Evolutionary conservation across 2,888 invertebrate species (phyloP), one percentile per base, ranked within the genome.

Genomic region (Eudasyphora cyanicolor): DNA sequence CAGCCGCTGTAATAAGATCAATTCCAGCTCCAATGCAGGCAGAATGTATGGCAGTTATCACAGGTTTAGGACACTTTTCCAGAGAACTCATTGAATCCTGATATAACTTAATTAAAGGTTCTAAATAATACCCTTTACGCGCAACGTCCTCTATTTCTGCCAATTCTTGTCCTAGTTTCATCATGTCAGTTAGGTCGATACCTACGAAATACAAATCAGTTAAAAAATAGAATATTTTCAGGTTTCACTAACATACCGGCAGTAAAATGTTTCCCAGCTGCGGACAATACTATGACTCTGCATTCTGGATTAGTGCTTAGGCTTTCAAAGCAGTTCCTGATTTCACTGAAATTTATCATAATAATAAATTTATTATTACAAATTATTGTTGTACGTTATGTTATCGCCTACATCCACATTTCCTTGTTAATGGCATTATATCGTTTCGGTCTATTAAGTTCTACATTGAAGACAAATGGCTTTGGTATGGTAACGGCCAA

Each of bases 21-120:
- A 98, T 94, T 0, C 97, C 99, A 0, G 95, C 99, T 0, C 99
- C 99, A 75, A 99, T 94, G 89, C 99, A 99, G 0, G 95, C 94
- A 76, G 94, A 95, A 92, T 99, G 98, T 0, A 98, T 92, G 0
- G 98, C 97, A 6, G 95, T 94, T 76, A 99, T 95, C 0, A 99
- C 96, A 0, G 99, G 99, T 91, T 99, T 99, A 2, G 94, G 93
- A 89, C 99, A 99, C 90, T 95, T 94, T 92, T 99, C 98, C 57
- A 99, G 89, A 0, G 96, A 93, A 5, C 95, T 94, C 78, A 98
- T 95, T 17, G 95, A 94, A 32, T 96, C 94, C 86, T 99, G 97
- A 87, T 95, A 97, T 0, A 90, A 85, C 87, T 93, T 93, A 62
- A 98, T 95, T 21, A 93, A 91, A 42, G 93, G 93, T 14, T 94